Percentiles rank a stretch among this genome's conserved stretches.
Evolutionary conservation across 2,888 invertebrate genomes (phyloP).

Genomic region (Cactoblastis cactorum): DNA sequence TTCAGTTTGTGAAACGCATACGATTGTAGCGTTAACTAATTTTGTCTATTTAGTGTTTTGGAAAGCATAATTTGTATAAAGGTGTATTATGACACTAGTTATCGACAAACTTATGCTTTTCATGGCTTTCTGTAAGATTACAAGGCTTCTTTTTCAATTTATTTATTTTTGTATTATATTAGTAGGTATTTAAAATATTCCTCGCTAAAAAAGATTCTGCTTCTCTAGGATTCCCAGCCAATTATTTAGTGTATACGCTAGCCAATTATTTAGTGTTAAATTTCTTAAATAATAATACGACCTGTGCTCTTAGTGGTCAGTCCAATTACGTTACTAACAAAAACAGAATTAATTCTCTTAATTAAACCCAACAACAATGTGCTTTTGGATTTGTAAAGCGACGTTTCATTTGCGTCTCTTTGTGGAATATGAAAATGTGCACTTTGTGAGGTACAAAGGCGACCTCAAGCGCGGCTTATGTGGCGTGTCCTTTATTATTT

Average conservation of each 20-base stretch:
- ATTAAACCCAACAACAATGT: conserved; percentile 1
- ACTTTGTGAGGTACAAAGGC: conserved; percentile 4
- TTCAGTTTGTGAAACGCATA: no score
- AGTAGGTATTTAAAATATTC: no score
- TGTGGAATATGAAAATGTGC: conserved; percentile 8
- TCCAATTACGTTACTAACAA: not conserved
- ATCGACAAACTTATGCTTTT: no score
- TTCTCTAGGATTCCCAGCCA: not conserved
- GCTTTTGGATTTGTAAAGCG: conserved; percentile 4
- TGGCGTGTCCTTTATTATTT: conserved; percentile 1
- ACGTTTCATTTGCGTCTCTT: conserved; percentile 1
- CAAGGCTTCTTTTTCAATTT: no score
- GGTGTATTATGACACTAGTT: no score
- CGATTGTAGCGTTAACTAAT: no score
- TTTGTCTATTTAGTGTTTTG: no score
- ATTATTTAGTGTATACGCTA: not conserved
- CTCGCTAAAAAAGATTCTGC: no score
- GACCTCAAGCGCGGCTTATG: conserved; percentile 1
- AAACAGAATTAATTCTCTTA: conserved; percentile 1
- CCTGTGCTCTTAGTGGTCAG: not conserved
- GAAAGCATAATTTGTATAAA: no score
- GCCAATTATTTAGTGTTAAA: not conserved
- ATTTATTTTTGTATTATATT: no score
- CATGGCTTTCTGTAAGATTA: no score
- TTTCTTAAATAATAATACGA: not conserved